Percentiles rank a stretch among this genome's conserved stretches.
These are phyloP conservation scores for Notospermus geniculatus DNA, from an alignment of 1,140 invertebrate genomes.

Conservation along the genomic window DNA sequence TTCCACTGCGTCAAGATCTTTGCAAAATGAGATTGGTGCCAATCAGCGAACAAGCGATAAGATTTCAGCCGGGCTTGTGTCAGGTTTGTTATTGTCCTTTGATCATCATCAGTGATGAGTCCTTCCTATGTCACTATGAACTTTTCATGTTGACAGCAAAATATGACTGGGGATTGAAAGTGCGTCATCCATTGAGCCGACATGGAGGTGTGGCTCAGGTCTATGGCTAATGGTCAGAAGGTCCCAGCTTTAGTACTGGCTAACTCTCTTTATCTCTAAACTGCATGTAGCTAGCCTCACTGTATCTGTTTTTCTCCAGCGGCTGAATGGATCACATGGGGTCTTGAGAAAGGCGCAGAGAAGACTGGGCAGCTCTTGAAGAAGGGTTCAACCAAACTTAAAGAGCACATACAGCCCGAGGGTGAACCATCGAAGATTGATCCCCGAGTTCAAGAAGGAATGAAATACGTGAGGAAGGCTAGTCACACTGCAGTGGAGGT, in stretches of 20 bases:
- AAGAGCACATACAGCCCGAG: conserved; percentile 60
- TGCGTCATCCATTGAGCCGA: no score
- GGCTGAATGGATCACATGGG: conserved; percentile 65
- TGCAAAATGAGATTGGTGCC: background rate
- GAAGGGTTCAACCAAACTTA: conserved; percentile 63
- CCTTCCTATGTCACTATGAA: no score
- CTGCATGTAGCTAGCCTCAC: no score
- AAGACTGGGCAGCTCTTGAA: conserved; percentile 64
- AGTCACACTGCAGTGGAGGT: conserved; percentile 60
- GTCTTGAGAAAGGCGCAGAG: conserved; percentile 66
- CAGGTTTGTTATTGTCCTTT: no score
- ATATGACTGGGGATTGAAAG: no score
- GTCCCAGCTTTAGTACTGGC: no score
- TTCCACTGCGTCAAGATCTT: no score
- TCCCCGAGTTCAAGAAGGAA: conserved; percentile 53
- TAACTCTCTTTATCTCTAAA: conserved; percentile 2
- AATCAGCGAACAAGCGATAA: background rate
- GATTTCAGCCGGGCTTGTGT: background rate
- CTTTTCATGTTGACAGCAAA: no score
- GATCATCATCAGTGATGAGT: no score
- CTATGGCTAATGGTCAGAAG: no score
- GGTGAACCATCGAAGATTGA: conserved; percentile 22
- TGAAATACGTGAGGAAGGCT: conserved; percentile 65
- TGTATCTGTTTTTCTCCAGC: conserved; percentile 50
- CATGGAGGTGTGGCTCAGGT: background rate